These are phyloP conservation scores for Crotophaga sulcirostris DNA, from an alignment of 2,113 vertebrate species.

Conservation along the genomic window DNA sequence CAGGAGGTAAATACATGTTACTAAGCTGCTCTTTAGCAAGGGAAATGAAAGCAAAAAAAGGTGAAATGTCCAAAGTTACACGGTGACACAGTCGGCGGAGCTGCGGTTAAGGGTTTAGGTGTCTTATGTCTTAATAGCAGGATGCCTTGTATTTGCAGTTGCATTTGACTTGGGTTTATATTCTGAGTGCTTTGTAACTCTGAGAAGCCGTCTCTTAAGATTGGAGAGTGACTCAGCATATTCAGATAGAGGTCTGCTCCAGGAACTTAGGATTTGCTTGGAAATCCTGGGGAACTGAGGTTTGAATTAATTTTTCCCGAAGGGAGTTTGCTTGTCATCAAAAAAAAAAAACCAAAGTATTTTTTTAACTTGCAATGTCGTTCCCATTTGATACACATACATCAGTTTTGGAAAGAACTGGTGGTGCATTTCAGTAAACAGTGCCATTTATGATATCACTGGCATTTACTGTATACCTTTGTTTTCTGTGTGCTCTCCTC, in stretches of 20 bases:
- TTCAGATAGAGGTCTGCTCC: constrained; percentile 15
- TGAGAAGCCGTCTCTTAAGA: background rate
- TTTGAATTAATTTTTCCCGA: rapidly evolving
- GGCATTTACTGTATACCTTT: background rate
- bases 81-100: background rate
- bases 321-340: background rate
- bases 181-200: background rate
- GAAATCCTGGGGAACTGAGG: background rate
- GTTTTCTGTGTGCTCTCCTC: background rate
- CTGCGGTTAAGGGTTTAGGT: background rate
- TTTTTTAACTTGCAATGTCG: background rate
- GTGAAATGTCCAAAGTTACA: background rate
- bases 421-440: background rate
- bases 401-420: background rate
- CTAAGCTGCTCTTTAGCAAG: background rate
- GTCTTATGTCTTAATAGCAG: background rate
- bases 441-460: background rate
- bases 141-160: background rate
- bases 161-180: background rate
- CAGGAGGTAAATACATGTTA: background rate
- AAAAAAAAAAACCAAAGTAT: background rate
- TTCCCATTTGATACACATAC: background rate
- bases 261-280: background rate
- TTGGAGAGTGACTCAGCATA: constrained; percentile 57
- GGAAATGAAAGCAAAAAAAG: background rate